phyloP scores from a whole-genome alignment of 2,888 invertebrate species.

The Epiblema foenella region DNA sequence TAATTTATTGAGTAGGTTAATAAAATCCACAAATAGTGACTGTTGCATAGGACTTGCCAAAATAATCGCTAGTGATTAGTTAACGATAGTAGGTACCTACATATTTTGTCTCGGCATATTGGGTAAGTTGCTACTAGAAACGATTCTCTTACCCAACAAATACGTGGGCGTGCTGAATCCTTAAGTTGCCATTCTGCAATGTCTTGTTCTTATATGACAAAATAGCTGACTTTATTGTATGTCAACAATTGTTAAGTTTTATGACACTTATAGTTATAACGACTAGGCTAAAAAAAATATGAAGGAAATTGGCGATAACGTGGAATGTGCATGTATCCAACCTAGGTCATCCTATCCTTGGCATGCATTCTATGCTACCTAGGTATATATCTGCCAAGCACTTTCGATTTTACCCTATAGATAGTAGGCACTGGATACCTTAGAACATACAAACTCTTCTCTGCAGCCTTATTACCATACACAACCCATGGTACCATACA shows the following conservation, averaged over 20 bases:
- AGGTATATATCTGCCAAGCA: not conserved
- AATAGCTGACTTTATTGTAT: not conserved
- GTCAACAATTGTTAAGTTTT: not conserved
- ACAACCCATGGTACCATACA: not conserved
- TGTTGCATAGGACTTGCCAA: slow-evolving; percentile 1
- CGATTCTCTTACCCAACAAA: slow-evolving; percentile 5
- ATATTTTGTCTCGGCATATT: slow-evolving; percentile 11
- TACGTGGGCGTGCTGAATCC: slow-evolving; percentile 14
- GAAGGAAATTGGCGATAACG: not conserved
- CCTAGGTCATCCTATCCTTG: not conserved
- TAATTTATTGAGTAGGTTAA: too few relatives aligned
- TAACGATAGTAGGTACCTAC: too few relatives aligned
- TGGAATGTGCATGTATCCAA: not conserved
- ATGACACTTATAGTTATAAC: too few relatives aligned
- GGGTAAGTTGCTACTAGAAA: not conserved
- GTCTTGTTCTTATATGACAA: not conserved
- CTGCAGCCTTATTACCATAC: not conserved
- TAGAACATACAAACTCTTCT: too few relatives aligned
- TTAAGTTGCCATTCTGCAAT: slow-evolving; percentile 9
- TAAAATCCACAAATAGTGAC: not conserved
- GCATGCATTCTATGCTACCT: not conserved
- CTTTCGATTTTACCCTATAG: not conserved
- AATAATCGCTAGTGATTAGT: slow-evolving; percentile 12
- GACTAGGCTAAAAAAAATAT: not conserved
- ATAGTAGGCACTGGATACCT: too few relatives aligned